Conservation (phyloP, 2,888 invertebrate genomes). For the Hirtodrosophila confusa region DNA sequence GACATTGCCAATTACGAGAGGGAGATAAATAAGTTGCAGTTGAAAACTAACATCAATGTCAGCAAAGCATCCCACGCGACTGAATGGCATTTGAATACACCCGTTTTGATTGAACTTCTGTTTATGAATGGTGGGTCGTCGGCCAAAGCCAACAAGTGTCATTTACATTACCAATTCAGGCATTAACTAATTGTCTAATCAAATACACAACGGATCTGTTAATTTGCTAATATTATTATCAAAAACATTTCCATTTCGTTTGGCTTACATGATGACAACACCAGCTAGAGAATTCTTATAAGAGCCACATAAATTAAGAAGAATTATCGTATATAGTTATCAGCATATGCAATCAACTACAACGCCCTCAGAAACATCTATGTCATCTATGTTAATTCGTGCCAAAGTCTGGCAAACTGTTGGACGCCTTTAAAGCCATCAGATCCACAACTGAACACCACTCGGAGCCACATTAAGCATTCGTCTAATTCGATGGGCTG, state of each 20-base stretch:
- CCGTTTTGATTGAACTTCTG: constrained; percentile 30
- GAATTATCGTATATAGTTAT: constrained; percentile 7
- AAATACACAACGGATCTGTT: constrained; percentile 44
- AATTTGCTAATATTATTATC: constrained; percentile 44
- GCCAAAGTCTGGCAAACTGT: constrained; percentile 31
- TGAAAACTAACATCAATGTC: constrained; percentile 64
- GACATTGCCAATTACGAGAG: constrained; percentile 66
- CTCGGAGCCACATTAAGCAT: constrained; percentile 29
- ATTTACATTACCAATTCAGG: constrained; percentile 58
- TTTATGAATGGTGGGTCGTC: constrained; percentile 56
- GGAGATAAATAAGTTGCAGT: constrained; percentile 40
- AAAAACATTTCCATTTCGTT: constrained; percentile 29
- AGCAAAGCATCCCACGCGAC: constrained; percentile 60
- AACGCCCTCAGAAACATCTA: constrained; percentile 35
- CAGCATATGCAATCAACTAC: constrained; percentile 1
- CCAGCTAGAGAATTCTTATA: background rate
- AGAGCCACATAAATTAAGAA: constrained; percentile 19
- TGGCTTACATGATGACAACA: constrained; percentile 24
- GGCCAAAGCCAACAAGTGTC: constrained; percentile 33
- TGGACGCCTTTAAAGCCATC: constrained; percentile 4
- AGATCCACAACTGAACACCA: constrained; percentile 1
- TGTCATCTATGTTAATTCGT: constrained; percentile 54
- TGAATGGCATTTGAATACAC: constrained; percentile 22
- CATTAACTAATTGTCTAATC: constrained; percentile 65
- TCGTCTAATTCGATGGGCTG: constrained; percentile 36